phyloP scores from a whole-genome alignment of 2,797 vertebrate species.

The Danio tinwini region DNA sequence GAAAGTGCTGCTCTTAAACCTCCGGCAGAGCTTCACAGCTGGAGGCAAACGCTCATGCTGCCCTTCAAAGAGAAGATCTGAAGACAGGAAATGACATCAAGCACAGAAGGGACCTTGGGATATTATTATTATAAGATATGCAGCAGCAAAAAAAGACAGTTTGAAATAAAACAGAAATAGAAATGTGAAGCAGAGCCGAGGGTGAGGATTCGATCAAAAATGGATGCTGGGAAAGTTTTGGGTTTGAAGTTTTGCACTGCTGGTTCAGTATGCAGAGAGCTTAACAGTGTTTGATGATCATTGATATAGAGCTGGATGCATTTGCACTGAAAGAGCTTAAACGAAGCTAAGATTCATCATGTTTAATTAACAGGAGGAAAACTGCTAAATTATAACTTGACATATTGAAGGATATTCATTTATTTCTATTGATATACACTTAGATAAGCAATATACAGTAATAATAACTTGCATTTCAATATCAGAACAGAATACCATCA shows the following conservation, averaged over 20 bases:
- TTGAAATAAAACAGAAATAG: conserved; percentile 29
- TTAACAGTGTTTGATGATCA: neutral
- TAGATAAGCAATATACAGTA: neutral
- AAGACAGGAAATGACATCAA: conserved; percentile 49
- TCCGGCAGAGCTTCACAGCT: conserved; percentile 19
- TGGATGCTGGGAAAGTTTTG: conserved; percentile 9
- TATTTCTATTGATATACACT: neutral
- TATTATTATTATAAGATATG: conserved; percentile 38
- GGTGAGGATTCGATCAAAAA: conserved; percentile 27
- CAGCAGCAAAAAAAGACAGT: conserved; percentile 4
- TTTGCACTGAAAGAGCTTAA: neutral
- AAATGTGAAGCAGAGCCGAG: conserved; percentile 18
- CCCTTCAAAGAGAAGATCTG: conserved; percentile 45
- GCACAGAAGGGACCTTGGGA: conserved; percentile 18
- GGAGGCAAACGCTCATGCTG: conserved; percentile 16
- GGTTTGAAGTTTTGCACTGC: conserved; percentile 27
- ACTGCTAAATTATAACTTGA: neutral
- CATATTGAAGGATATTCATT: neutral
- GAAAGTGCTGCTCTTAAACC: conserved; percentile 30
- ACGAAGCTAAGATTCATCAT: neutral
- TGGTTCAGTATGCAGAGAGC: neutral
- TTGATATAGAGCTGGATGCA: neutral
- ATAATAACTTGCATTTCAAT: neutral
- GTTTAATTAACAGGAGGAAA: neutral
- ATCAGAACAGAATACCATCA: no score